Evolutionary conservation across 2,888 invertebrate genomes (phyloP), one percentile per base, ranked within the genome.

Genomic region (Rotaria socialis): DNA sequence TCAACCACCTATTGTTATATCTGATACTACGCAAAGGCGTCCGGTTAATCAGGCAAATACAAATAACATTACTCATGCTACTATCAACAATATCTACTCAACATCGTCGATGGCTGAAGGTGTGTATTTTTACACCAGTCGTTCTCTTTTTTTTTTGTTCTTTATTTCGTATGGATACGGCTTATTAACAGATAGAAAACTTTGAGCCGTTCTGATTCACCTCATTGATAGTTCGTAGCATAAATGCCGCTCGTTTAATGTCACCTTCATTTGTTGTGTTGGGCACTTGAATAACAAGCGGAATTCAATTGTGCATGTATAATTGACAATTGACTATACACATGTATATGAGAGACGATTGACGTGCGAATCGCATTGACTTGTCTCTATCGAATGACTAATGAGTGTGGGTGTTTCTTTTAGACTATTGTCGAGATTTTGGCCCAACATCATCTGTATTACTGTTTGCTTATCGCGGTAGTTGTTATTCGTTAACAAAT

Each of bases 351-450:
- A 27, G 55, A 55, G 55, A 55, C 55, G 55, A 27, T 35, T 35
- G 35, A 67, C 19, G 67, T 67, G 67, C 19, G 67, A 67, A 67
- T 27, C 67, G 35, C 67, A 67, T 35, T 67, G 27, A 67, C 27
- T 67, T 35, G 67, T 67, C 35, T 67, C 35, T 67, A 27, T 35
- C 67, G 67, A 67, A 67, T 67, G 6, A 35, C 67, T 67, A 67
- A 67, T 67, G 67, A 67, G 27, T 35, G 35, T 35, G 16, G 16
- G 67, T 67, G 27, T 67, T 35, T 67, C 67, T 24, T 80, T 80
- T 80, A 80, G 80, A 80, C 47, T 80, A 80, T 10, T 80, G 80
- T n/a, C 43, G 47, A 80, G 80, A 80, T 80, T 80, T 80, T 47
- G 80, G 47, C 10, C 80, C 43, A 80, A 14, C 22, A 80, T 80